A percentile compares a stretch with the other conserved stretches of the same genome.
Conservation (phyloP, 1,140 invertebrate species). For the Drosophila nebulosa region DNA sequence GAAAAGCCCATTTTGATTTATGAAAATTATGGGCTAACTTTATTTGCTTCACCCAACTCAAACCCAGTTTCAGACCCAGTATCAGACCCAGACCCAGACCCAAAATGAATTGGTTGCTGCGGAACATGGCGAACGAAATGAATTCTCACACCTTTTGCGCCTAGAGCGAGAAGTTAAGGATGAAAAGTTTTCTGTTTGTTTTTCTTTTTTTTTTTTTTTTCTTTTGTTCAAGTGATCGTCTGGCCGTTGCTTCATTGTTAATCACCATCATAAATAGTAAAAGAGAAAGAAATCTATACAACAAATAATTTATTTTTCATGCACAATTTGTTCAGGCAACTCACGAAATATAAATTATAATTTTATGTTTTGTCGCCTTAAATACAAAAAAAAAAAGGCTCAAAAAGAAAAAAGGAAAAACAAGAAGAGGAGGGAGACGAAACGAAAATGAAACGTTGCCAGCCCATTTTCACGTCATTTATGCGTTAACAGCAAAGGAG, state of each 20-base stretch:
- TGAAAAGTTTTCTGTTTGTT: conserved; percentile 17
- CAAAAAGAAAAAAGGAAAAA: neutral
- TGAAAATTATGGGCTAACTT: conserved; percentile 52
- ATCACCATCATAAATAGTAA: conserved; percentile 63
- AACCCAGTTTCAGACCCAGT: too few species aligned
- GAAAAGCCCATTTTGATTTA: conserved; percentile 71
- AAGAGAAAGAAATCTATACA: conserved; percentile 24
- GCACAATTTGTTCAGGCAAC: conserved; percentile 58
- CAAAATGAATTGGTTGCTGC: conserved; percentile 1
- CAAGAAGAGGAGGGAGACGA: neutral
- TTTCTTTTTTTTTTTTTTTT: conserved; percentile 31
- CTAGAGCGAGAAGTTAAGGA: neutral
- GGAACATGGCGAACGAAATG: neutral
- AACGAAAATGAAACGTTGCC: neutral
- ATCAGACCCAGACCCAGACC: conserved; percentile 43
- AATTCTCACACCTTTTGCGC: conserved; percentile 42
- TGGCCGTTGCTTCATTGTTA: conserved; percentile 43
- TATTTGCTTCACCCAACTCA: conserved; percentile 22
- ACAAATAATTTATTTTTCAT: conserved; percentile 34
- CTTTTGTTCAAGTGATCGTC: conserved; percentile 43
- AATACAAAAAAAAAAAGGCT: conserved; percentile 19
- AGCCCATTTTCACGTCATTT: conserved; percentile 74
- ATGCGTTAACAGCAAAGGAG: conserved; percentile 60
- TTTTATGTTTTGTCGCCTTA: conserved; percentile 46
- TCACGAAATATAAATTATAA: conserved; percentile 59